These are phyloP conservation scores for Bombylius major DNA, from an alignment of 2,888 invertebrate species.

Conservation along the genomic window DNA sequence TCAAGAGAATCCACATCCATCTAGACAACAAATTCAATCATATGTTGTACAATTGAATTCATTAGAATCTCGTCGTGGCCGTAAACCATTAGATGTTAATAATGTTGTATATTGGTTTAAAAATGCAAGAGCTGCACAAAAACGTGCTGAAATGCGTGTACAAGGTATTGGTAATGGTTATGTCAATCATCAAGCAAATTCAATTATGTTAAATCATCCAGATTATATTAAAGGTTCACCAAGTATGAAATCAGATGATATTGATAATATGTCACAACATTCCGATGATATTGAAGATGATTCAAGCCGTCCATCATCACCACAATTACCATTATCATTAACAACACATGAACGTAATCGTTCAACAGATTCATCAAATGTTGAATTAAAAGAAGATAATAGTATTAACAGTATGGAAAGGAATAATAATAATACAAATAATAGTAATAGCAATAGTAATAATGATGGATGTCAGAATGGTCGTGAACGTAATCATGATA, in stretches of 20 bases:
- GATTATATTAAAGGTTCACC: constrained; percentile 54
- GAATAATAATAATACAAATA: constrained; percentile 2
- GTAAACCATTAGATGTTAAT: constrained; percentile 88
- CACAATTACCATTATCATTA: constrained; percentile 55
- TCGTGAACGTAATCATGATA: constrained; percentile 12
- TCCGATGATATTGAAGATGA: constrained; percentile 57
- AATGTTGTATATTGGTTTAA: constrained; percentile 98
- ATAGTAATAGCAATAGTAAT: constrained; percentile 1
- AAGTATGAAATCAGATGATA: constrained; percentile 45
- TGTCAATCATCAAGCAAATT: constrained; percentile 30
- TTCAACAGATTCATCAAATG: not conserved
- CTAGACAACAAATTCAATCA: constrained; percentile 89
- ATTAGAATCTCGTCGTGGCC: constrained; percentile 79
- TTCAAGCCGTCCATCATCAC: constrained; percentile 49
- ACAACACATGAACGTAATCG: constrained; percentile 44
- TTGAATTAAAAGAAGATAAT: constrained; percentile 10
- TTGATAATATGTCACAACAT: constrained; percentile 55
- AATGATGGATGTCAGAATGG: constrained; percentile 9
- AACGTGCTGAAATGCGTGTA: constrained; percentile 71
- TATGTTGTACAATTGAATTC: constrained; percentile 90
- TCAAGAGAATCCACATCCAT: constrained; percentile 92
- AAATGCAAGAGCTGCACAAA: constrained; percentile 91
- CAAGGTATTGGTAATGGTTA: constrained; percentile 33
- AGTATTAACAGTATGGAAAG: constrained; percentile 6
- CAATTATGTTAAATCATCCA: constrained; percentile 47